These are phyloP conservation scores for Lycodopsis pacificus DNA, from an alignment of 2,797 vertebrate genomes.

Conservation along the genomic window DNA sequence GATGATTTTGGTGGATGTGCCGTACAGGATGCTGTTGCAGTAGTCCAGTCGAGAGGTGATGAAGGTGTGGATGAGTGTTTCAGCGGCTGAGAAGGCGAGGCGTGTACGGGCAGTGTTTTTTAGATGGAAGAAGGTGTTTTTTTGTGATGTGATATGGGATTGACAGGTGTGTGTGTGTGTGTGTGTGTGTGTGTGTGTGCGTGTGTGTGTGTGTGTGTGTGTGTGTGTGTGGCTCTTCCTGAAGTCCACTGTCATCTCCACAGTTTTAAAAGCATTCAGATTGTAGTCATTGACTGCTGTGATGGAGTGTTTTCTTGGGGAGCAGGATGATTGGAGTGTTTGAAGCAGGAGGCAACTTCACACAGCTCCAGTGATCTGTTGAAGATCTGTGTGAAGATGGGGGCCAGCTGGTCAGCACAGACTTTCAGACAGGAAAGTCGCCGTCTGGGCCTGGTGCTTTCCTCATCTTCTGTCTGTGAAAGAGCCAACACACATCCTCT, in stretches of 20 bases:
- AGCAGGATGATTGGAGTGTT: not conserved
- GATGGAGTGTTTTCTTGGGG: not conserved
- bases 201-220: too few relatives aligned
- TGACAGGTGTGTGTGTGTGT: too few relatives aligned
- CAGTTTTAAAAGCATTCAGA: not conserved
- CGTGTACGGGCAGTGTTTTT: too few relatives aligned
- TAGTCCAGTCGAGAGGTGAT: too few relatives aligned
- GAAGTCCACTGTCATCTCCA: not conserved
- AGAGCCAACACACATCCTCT: not conserved
- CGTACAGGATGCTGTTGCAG: too few relatives aligned
- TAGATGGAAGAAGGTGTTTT: too few relatives aligned
- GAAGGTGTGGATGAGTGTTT: too few relatives aligned
- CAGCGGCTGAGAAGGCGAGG: too few relatives aligned
- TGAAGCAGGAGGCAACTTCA: not conserved
- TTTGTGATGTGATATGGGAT: too few relatives aligned
- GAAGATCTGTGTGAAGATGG: not conserved
- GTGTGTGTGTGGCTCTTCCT: too few relatives aligned
- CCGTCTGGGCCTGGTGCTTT: not conserved
- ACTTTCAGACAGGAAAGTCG: not conserved
- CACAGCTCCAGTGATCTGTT: not conserved
- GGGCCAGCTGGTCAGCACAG: not conserved
- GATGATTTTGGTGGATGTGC: too few relatives aligned
- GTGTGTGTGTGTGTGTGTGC: too few relatives aligned
- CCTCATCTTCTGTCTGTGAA: not conserved
- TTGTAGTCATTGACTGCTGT: not conserved